Conservation (phyloP, 2,113 vertebrate species). For the Paracanthobrama guichenoti region DNA sequence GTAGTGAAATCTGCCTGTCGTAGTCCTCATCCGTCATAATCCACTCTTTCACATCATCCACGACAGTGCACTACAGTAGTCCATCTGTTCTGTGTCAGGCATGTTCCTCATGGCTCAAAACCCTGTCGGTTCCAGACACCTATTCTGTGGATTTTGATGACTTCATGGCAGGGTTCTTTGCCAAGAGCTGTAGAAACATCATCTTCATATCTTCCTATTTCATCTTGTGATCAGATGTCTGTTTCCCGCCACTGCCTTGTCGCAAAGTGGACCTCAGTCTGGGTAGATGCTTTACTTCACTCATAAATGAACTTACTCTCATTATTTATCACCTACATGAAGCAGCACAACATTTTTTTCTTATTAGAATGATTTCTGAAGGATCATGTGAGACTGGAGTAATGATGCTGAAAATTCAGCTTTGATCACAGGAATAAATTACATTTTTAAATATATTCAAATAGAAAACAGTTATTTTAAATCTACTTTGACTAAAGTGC, state of each 20-base stretch:
- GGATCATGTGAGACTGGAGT: background rate
- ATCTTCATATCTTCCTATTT: background rate
- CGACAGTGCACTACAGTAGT: background rate
- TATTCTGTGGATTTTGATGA: background rate
- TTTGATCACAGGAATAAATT: background rate
- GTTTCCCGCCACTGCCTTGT: constrained; percentile 28
- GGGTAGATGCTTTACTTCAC: background rate
- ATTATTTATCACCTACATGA: background rate
- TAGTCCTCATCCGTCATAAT: constrained; percentile 45
- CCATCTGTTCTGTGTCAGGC: background rate
- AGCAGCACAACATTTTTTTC: background rate
- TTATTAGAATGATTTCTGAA: background rate
- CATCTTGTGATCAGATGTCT: constrained; percentile 33
- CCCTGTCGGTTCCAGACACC: background rate
- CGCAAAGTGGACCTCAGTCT: background rate
- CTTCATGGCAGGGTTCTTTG: constrained; percentile 45
- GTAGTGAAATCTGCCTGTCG: constrained; percentile 8
- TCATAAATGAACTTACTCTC: background rate
- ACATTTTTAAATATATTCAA: background rate
- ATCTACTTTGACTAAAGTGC: background rate
- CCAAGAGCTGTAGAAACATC: background rate
- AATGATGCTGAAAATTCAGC: background rate
- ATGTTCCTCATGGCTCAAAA: constrained; percentile 45
- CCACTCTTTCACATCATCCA: constrained; percentile 33
- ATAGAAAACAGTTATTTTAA: background rate